Base-by-base conservation (phyloP, 2,113 vertebrate genomes). In the Oreocharis arfaki region DNA sequence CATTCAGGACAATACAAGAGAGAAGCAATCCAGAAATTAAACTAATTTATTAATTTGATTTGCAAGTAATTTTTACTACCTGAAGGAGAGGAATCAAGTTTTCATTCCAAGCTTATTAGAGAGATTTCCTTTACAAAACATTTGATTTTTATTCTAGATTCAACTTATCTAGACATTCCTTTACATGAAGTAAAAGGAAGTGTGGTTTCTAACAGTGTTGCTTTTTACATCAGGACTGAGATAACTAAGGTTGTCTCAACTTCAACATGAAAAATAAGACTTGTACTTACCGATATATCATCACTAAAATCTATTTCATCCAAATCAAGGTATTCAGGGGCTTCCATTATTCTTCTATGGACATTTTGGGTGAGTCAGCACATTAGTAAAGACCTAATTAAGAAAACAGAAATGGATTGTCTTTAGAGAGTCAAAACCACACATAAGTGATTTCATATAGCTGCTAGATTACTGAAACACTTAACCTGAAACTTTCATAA, bases 231-330 rank as follows among this genome's bases (percentile, higher is more conserved):
- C 27, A 74, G n/a, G 27, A 73, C 20, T 87, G 28, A 83, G 41
- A 42, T n/a, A 86, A 16, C 17, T 28, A 83, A 53, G 60, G 46
- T 28, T 57, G 26, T 55, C 13, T 81, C n/a, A 84, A 65, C 13
- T 28, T 49, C 42, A 89, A 42, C 14, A 95, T 93, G 68, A 47
- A 87, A 79, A 87, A 5, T 78, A 82, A 41, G 28, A 65, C 22
- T 74, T 57, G 33, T 96, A 98, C 99, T 99, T 97, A 99, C 99
- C 96, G 98, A 99, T 96, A 99, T 98, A 84, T 99, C 99, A 97
- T 99, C 99, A 56, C 98, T 99, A 97, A 99, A 99, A 98, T 99
- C 99, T 94, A 99, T 99, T 98, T 99, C 99, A 97, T 99, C 99
- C 98, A 99, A 98, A 98, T 99, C 99, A 97, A 99, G 98, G 96